These are phyloP conservation scores for Carcina quercana DNA, from an alignment of 2,888 invertebrate genomes.

Conservation along the genomic window DNA sequence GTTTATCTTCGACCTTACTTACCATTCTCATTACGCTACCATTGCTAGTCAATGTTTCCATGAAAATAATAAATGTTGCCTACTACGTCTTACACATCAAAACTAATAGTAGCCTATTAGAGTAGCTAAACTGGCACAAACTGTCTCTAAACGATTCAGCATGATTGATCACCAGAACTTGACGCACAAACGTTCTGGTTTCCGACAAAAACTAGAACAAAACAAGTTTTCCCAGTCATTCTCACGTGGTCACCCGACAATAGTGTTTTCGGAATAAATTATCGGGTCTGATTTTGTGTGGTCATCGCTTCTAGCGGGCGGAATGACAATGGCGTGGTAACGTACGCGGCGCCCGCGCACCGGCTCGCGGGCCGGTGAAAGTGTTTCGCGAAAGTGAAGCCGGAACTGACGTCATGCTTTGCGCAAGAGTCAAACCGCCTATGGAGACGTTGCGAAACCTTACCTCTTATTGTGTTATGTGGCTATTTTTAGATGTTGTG, in stretches of 20 bases:
- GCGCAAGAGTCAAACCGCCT: slow-evolving; percentile 59
- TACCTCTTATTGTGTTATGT: slow-evolving; percentile 43
- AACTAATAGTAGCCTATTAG: no score
- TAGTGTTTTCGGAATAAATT: slow-evolving; percentile 33
- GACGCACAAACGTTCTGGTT: no score
- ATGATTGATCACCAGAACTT: no score
- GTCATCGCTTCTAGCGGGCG: slow-evolving; percentile 30
- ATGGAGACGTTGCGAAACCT: slow-evolving; percentile 58
- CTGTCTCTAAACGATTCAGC: no score
- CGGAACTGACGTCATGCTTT: slow-evolving; percentile 71
- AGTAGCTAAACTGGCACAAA: no score
- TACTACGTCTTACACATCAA: no score
- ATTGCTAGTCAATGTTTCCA: no score
- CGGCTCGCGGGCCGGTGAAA: slow-evolving; percentile 48
- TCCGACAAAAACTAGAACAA: no score
- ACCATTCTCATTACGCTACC: no score
- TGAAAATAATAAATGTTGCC: no score
- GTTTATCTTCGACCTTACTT: no score
- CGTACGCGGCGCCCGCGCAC: slow-evolving; percentile 32
- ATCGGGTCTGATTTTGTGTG: slow-evolving; percentile 32
- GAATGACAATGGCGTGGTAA: slow-evolving; percentile 36
- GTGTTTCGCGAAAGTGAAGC: slow-evolving; percentile 72
- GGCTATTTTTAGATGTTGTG: slow-evolving; percentile 18
- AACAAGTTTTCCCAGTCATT: no score
- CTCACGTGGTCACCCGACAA: slow-evolving; percentile 16